Percentiles rank a stretch among this genome's conserved stretches.
phyloP scores from a whole-genome alignment of 53 echinoderm and acorn worm species.

The Actinopyga echinites region DNA sequence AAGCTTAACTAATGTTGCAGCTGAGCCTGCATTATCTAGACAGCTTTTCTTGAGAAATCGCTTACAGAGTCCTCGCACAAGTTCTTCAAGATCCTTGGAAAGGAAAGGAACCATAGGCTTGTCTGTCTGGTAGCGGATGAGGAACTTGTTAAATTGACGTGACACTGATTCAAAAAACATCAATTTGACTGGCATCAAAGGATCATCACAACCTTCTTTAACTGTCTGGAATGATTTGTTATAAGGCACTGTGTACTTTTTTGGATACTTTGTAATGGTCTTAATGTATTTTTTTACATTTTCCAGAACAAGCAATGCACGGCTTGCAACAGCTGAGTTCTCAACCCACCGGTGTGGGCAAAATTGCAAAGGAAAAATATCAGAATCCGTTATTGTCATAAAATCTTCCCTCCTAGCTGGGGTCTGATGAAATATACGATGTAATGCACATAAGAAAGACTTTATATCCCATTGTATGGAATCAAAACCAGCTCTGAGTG shows the following conservation, averaged over 20 bases:
- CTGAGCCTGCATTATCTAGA: too few species aligned
- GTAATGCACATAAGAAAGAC: slow-evolving; percentile 8
- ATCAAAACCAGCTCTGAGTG: slow-evolving; percentile 30
- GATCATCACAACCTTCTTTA: slow-evolving; percentile 19
- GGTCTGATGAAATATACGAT: slow-evolving; percentile 43
- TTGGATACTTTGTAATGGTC: background rate
- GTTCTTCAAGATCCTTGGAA: slow-evolving; percentile 25
- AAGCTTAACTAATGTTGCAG: too few species aligned
- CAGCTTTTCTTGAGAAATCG: too few species aligned
- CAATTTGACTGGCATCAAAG: background rate
- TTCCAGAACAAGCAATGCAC: slow-evolving; percentile 38
- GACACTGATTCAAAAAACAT: background rate
- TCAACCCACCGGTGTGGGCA: slow-evolving; percentile 41
- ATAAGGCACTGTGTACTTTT: background rate
- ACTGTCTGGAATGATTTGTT: background rate
- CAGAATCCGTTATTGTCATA: slow-evolving; percentile 17
- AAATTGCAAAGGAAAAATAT: slow-evolving; percentile 16
- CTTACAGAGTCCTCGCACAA: too few species aligned
- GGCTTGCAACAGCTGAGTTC: slow-evolving; percentile 46
- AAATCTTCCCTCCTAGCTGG: slow-evolving; percentile 58
- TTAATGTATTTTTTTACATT: slow-evolving; percentile 29
- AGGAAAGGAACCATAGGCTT: slow-evolving; percentile 38
- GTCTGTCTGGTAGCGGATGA: slow-evolving; percentile 44
- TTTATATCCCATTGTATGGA: slow-evolving; percentile 41
- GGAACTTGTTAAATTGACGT: slow-evolving; percentile 26